Evolutionary conservation across 2,888 invertebrate species (phyloP).

Genomic region (Scaptomyza caliginosa): DNA sequence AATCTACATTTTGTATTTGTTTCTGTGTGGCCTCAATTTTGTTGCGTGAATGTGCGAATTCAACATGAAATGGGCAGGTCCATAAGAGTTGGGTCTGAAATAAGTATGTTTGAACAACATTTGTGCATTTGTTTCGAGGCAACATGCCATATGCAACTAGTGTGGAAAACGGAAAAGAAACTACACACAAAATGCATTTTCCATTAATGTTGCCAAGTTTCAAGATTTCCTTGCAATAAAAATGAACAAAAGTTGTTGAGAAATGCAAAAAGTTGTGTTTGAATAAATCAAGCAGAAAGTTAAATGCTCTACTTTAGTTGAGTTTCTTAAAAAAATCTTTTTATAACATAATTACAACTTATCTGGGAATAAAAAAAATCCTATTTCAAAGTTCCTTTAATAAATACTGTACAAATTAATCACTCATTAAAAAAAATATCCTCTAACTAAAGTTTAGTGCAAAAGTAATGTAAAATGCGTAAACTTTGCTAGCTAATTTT

Average conservation of each 20-base stretch:
- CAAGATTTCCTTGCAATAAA: conserved; percentile 25
- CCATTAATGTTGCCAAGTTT: conserved; percentile 18
- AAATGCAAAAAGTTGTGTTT: conserved; percentile 7
- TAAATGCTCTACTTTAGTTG: not conserved
- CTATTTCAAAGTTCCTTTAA: no score
- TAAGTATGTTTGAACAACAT: conserved; percentile 5
- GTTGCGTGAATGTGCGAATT: conserved; percentile 10
- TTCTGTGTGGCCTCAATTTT: conserved; percentile 35
- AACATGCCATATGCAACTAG: conserved; percentile 52
- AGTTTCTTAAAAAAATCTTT: not conserved
- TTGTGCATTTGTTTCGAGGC: conserved; percentile 13
- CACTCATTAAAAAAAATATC: no score
- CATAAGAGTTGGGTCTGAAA: conserved; percentile 26
- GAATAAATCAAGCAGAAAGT: not conserved
- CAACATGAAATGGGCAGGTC: conserved; percentile 43
- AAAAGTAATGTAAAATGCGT: not conserved
- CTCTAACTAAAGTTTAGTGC: no score
- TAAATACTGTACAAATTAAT: no score
- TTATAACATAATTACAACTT: no score
- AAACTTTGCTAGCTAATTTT: not conserved
- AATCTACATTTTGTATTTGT: conserved; percentile 27
- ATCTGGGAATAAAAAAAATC: no score
- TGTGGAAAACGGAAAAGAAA: conserved; percentile 47
- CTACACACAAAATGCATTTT: conserved; percentile 55
- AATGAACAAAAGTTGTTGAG: conserved; percentile 12